Evolutionary conservation across 2,113 vertebrate genomes (phyloP), one percentile per base, ranked within the genome.

Genomic region (Xenus cinereus): DNA sequence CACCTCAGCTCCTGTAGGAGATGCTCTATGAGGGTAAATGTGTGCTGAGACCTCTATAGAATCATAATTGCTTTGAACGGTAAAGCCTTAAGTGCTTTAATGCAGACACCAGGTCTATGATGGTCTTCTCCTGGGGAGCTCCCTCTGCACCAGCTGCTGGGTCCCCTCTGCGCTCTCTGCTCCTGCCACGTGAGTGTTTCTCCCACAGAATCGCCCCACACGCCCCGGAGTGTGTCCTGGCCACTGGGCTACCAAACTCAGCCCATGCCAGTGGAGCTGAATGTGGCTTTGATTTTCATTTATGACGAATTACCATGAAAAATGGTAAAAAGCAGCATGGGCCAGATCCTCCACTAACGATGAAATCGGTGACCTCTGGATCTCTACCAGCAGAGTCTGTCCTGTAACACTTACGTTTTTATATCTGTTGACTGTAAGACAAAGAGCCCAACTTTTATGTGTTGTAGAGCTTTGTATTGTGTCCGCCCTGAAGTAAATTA

Each of bases 181-280:
- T 46, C 26, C 86, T 35, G 51, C 23, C 6, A 5, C 28, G 4
- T 7, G 51, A 54, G 56, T 0, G 13, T 3, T 33, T 46, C 59
- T 53, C 5, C 20, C n/a, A 7, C 48, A 30, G 12, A 35, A 33
- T 7, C 10, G 6, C 30, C 72, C 45, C 32, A 2, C 12, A 20
- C 30, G 2, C 23, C 60, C 69, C 22, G 2, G 24, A 45, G 18
- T 0, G 2, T 17, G 57, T 45, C 62, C 86, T 41, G 84, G 51
- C 45, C 7, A 4, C 57, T 43, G n/a, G 1, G 0, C 9, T 22
- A 9, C 62, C 48, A 64, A 1, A 39, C 72, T 39, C 16, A 4
- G 35, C 68, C 62, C 22, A 30, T 5, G 3, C 20, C 72, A 14
- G 37, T 3, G 78, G 21, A 16, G 27, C 8, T 63, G 35, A 75